Evolutionary conservation across 2,888 invertebrate genomes (phyloP).

Genomic region (Merodon equestris): DNA sequence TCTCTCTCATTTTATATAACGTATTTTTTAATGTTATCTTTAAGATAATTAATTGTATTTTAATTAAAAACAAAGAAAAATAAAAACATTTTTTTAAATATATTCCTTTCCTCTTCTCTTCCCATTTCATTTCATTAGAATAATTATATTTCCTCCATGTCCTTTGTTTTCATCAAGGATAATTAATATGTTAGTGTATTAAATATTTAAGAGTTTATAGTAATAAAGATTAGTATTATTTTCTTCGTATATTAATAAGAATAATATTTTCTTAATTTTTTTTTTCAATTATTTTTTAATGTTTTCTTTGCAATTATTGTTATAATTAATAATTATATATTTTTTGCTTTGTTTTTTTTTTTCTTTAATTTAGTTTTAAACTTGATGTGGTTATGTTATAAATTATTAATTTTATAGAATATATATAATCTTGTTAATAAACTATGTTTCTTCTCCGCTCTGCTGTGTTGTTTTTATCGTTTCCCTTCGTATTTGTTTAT

Average conservation of each 20-base stretch:
- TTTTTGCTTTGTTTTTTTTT: conserved; percentile 38
- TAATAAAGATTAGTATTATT: conserved; percentile 64
- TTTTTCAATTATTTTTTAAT: conserved; percentile 20
- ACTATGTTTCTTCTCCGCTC: conserved; percentile 45
- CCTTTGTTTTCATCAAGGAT: conserved; percentile 42
- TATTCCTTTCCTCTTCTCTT: conserved; percentile 22
- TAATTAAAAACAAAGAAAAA: too few species aligned
- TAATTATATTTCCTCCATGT: conserved; percentile 38
- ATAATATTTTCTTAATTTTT: conserved; percentile 31
- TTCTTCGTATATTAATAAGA: conserved; percentile 29
- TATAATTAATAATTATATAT: conserved; percentile 38
- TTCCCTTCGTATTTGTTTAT: too few species aligned
- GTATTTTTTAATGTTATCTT: conserved; percentile 22
- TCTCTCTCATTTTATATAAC: neutral
- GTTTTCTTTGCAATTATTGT: conserved; percentile 36
- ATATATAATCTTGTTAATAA: conserved; percentile 63
- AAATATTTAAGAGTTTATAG: conserved; percentile 58
- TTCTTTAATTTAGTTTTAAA: conserved; percentile 12
- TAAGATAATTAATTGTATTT: conserved; percentile 23
- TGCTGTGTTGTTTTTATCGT: too few species aligned
- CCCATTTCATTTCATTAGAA: conserved; percentile 25
- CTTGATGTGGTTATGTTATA: conserved; percentile 34
- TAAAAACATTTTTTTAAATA: neutral
- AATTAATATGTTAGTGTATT: conserved; percentile 55
- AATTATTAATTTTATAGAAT: conserved; percentile 51